phyloP scores from a whole-genome alignment of 2,113 vertebrate genomes.

The Platycercus adscitus region DNA sequence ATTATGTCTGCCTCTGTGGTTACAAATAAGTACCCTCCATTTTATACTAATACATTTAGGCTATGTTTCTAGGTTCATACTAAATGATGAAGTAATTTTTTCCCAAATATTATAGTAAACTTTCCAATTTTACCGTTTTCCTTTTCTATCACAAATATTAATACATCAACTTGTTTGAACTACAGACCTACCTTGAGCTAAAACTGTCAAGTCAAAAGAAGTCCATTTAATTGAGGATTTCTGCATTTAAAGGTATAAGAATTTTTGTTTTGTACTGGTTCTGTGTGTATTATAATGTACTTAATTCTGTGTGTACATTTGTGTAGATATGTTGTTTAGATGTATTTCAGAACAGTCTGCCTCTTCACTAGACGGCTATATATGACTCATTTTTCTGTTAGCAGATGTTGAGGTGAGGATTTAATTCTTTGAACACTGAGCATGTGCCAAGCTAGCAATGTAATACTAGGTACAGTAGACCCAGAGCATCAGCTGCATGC shows the following conservation, averaged over 20 bases:
- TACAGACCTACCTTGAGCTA: neutral
- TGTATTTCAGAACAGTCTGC: neutral
- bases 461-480: neutral
- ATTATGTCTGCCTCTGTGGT: constrained; percentile 23
- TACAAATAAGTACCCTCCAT: constrained; percentile 30
- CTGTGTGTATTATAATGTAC: neutral
- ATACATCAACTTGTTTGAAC: constrained; percentile 28
- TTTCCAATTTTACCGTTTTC: constrained; percentile 30
- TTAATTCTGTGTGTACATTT: neutral
- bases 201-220: constrained; percentile 11
- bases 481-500: neutral
- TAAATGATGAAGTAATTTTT: constrained; percentile 52
- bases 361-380: neutral
- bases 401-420: neutral
- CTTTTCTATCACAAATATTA: constrained; percentile 56
- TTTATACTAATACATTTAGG: constrained; percentile 46
- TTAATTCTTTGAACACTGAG: neutral
- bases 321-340: neutral
- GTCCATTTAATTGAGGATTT: neutral
- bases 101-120: constrained; percentile 61
- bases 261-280: neutral
- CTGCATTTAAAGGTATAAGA: neutral
- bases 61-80: constrained; percentile 14
- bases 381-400: neutral
- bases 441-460: neutral